Evolutionary conservation across 2,888 invertebrate species (phyloP).

Genomic region (Phortica okadai): DNA sequence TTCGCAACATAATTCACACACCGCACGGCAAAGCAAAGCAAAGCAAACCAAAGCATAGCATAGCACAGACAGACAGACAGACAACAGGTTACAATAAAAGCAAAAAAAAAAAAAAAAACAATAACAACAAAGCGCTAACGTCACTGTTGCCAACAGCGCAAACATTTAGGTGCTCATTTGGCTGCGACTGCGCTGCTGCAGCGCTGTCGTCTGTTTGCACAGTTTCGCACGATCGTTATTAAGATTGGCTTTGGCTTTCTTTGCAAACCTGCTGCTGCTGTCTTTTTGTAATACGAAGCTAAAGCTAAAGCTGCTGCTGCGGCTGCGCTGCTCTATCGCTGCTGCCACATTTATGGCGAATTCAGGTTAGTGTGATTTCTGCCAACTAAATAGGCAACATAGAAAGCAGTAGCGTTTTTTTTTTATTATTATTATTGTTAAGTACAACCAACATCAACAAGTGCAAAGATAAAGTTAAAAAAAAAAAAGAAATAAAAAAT

Average conservation of each 20-base stretch:
- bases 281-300: neutral
- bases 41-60: neutral
- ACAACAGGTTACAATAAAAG: constrained; percentile 62
- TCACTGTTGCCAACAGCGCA: neutral
- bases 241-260: constrained; percentile 25
- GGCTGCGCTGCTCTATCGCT: neutral
- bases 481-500: neutral
- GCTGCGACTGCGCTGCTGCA: neutral
- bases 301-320: neutral
- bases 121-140: constrained; percentile 35
- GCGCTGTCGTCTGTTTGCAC: neutral
- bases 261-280: neutral
- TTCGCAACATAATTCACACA: constrained; percentile 74
- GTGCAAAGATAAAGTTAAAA: neutral
- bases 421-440: neutral
- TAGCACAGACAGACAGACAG: neutral
- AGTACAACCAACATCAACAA: neutral
- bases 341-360: constrained; percentile 57
- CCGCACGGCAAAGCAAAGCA: neutral
- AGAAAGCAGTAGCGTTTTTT: neutral
- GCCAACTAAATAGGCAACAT: constrained; percentile 34
- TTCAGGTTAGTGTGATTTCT: constrained; percentile 68
- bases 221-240: constrained; percentile 60
- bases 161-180: neutral
- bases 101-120: constrained; percentile 25